A percentile compares a stretch with the other conserved stretches of the same genome.
phyloP scores from a whole-genome alignment of 2,113 vertebrate genomes.

The Motacilla tschutschensis region DNA sequence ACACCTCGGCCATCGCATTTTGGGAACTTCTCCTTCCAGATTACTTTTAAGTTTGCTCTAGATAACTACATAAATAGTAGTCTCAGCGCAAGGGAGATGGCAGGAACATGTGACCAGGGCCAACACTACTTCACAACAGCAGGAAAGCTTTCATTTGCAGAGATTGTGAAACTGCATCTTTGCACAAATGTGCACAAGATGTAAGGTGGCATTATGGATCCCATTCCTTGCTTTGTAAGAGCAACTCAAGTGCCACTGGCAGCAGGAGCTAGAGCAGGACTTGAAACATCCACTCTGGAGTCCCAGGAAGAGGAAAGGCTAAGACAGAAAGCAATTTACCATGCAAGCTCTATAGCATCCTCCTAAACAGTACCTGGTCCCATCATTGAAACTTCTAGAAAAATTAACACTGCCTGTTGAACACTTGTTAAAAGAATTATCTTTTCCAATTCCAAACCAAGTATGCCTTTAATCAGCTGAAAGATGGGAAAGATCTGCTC shows the following conservation, averaged over 20 bases:
- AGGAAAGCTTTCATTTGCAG: background rate
- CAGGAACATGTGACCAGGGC: background rate
- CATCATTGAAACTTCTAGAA: background rate
- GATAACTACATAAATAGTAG: background rate
- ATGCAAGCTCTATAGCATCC: background rate
- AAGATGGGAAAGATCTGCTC: background rate
- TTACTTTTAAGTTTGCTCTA: background rate
- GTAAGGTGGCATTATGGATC: accelerated
- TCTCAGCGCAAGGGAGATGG: background rate
- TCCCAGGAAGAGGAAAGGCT: background rate
- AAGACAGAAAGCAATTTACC: background rate
- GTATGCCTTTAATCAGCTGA: background rate
- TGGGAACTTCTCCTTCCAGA: background rate
- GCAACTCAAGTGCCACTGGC: background rate
- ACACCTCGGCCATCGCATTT: background rate
- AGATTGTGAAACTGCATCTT: background rate
- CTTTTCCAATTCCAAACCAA: background rate
- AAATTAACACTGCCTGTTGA: background rate
- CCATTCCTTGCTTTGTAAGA: background rate
- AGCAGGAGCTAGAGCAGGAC: background rate
- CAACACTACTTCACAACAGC: background rate
- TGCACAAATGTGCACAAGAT: background rate
- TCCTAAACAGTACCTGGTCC: background rate
- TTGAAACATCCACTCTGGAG: background rate
- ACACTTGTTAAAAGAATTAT: background rate